Evolutionary conservation across 1,140 invertebrate genomes (phyloP), one percentile per base, ranked within the genome.

Genomic region (Polypedilum vanderplanki): DNA sequence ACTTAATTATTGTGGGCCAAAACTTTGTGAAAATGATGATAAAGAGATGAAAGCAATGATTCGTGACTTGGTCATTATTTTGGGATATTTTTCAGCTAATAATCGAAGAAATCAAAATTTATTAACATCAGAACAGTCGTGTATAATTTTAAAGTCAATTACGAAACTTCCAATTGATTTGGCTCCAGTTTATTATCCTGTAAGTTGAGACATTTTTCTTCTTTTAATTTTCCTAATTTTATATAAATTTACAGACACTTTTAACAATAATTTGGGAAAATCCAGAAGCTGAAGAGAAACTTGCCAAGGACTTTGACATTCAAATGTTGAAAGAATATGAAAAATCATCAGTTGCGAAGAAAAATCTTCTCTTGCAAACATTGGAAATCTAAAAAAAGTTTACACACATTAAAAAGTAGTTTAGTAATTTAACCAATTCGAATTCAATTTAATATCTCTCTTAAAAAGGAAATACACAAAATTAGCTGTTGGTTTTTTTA

Each of bases 161-260:
- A 77, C 78, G 74, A 82, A 82, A 75, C 74, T 83, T 74, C 77
- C 81, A 12, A 75, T 76, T 24, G 74, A 80, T 40, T 82, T 97
- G 41, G 90, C 90, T 75, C 87, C 86, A 73, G 88, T 93, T 40
- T 87, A 98, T 24, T 92, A 97, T 83, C 95, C 96, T 1, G 24
- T 33, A 33, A 33, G 24, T 33, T 33, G 24, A 33, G 5, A 33
- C 1, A 33, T 3, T 33, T 33, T 33, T 33, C 24, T 3, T 33
- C 24, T n/a, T n/a, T n/a, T n/a, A 33, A 33, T 33, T 33, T 33
- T 33, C 1, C 24, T 33, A 33, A 33, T 33, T 33, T 33, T 33
- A 33, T 33, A 3, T 33, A 1, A 33, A 3, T 33, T 33, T 33
- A 33, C 24, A 33, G 24, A 96, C 94, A 0, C 85, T 98, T 41